These are phyloP conservation scores for Oceanodroma tethys DNA, from an alignment of 2,113 vertebrate genomes.

Conservation along the genomic window DNA sequence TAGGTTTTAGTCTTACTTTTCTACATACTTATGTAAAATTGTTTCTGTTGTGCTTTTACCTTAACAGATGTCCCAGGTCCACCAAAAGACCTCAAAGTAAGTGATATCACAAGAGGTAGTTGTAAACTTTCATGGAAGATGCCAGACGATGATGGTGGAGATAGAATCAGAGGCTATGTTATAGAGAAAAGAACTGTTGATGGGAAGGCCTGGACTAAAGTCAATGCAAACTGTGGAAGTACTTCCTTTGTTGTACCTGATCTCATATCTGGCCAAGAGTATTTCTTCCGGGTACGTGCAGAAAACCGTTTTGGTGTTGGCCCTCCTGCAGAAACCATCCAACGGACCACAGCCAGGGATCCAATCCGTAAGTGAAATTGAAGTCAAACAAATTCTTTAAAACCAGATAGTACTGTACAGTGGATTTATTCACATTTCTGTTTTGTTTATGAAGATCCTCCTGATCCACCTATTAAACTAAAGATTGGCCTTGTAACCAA, in stretches of 20 bases:
- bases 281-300: slow-evolving; percentile 91
- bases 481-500: slow-evolving; percentile 89
- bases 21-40: background rate
- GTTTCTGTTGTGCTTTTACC: background rate
- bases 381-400: background rate
- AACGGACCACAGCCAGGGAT: slow-evolving; percentile 87
- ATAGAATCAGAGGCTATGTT: slow-evolving; percentile 93
- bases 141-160: slow-evolving; percentile 92
- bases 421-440: background rate
- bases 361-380: slow-evolving; percentile 86
- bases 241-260: slow-evolving; percentile 89
- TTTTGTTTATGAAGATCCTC: slow-evolving; percentile 83
- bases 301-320: slow-evolving; percentile 93
- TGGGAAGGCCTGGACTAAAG: slow-evolving; percentile 97
- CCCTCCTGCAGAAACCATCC: slow-evolving; percentile 78
- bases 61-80: slow-evolving; percentile 89
- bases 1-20: background rate
- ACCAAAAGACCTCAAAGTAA: slow-evolving; percentile 91
- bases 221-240: slow-evolving; percentile 86
- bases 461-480: slow-evolving; percentile 92
- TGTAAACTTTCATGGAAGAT: slow-evolving; percentile 95
- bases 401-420: background rate
- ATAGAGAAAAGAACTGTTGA: slow-evolving; percentile 91
- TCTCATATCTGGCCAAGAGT: slow-evolving; percentile 88
- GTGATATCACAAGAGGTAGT: slow-evolving; percentile 89